phyloP scores from a whole-genome alignment of 2,888 invertebrate genomes.

The Gastrophysa polygoni region DNA sequence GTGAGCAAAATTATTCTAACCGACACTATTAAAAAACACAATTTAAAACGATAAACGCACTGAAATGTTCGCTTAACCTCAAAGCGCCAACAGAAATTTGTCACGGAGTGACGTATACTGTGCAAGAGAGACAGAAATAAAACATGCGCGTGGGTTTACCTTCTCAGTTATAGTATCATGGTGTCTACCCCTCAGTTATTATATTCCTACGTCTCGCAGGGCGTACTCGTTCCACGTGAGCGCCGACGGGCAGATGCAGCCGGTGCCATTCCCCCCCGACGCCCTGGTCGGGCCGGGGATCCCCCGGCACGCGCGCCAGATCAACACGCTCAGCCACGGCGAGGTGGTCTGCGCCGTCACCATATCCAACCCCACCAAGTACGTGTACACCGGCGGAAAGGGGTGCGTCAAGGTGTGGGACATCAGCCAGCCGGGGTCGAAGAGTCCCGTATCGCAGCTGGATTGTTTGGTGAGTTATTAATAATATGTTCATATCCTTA shows the following conservation, averaged over 20 bases:
- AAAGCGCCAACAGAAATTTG: no score
- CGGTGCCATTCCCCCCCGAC: conserved; percentile 94
- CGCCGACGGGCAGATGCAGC: conserved; percentile 84
- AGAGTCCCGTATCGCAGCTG: conserved; percentile 81
- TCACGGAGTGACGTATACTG: no score
- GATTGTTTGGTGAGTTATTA: conserved; percentile 84
- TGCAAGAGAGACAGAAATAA: no score
- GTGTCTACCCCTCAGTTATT: no score
- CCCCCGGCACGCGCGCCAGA: conserved; percentile 87
- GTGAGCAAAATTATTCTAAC: no score
- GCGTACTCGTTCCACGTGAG: conserved; percentile 96
- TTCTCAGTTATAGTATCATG: no score
- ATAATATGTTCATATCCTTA: no score
- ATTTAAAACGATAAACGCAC: no score
- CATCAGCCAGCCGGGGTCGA: conserved; percentile 75
- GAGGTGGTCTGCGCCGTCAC: conserved; percentile 98
- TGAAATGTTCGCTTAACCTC: no score
- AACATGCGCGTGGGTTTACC: no score
- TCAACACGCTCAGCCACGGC: conserved; percentile 91
- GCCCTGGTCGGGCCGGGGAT: conserved; percentile 92
- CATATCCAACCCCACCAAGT: conserved; percentile 82
- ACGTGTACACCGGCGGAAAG: conserved; percentile 98
- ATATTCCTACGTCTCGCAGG: no score
- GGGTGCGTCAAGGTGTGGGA: conserved; percentile 92
- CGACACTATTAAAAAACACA: no score